A percentile compares a stretch with the other conserved stretches of the same genome.
phyloP scores from a whole-genome alignment of 1,140 invertebrate species.

The Anastrepha obliqua region DNA sequence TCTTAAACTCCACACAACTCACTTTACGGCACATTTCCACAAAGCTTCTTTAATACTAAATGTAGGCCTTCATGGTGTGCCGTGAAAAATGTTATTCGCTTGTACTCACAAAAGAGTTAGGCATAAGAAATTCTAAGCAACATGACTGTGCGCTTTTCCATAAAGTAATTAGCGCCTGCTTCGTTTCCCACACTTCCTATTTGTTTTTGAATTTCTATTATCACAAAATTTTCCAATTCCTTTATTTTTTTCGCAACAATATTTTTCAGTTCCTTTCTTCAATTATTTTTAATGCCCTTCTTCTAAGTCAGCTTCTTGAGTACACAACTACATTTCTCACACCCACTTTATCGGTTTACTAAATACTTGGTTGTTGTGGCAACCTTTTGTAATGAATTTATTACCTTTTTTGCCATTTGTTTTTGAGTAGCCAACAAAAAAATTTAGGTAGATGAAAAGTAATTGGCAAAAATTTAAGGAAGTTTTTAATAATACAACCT shows the following conservation, averaged over 20 bases:
- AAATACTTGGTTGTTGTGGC: constrained; percentile 3
- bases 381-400: constrained; percentile 38
- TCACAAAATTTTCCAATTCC: background rate
- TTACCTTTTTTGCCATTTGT: background rate
- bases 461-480: background rate
- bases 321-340: background rate
- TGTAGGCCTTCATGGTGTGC: background rate
- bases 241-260: background rate
- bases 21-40: background rate
- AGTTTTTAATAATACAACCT: background rate
- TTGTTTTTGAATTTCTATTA: background rate
- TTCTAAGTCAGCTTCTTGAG: background rate
- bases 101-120: background rate
- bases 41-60: background rate
- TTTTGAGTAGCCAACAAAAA: background rate
- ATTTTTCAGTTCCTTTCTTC: background rate
- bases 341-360: constrained; percentile 23
- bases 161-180: background rate
- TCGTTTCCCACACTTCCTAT: background rate
- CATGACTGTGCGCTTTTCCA: background rate
- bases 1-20: background rate
- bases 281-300: background rate
- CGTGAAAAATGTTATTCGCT: background rate
- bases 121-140: background rate
- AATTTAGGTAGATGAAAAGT: background rate